These are phyloP conservation scores for Babylonia areolata DNA, from an alignment of 1,140 invertebrate genomes.

Conservation along the genomic window DNA sequence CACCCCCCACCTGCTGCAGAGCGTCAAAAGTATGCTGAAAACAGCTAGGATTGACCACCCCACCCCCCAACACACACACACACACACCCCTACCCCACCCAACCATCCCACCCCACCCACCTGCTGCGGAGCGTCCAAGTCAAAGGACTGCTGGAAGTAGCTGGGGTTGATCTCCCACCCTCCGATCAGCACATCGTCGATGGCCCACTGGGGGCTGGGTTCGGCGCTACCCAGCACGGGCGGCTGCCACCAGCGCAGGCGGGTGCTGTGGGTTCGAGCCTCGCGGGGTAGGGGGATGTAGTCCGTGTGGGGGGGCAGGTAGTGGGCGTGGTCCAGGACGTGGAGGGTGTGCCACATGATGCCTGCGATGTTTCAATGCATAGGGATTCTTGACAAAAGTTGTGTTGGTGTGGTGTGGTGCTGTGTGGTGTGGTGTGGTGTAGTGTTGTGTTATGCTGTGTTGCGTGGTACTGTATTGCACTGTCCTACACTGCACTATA, in stretches of 20 bases:
- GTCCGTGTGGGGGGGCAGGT: slow-evolving; percentile 67
- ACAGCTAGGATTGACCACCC: too few species aligned
- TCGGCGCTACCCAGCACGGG: slow-evolving; percentile 52
- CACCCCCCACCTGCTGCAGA: too few species aligned
- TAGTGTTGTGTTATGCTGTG: too few species aligned
- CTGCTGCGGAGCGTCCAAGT: slow-evolving; percentile 47
- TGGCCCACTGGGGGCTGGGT: slow-evolving; percentile 69
- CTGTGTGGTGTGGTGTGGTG: too few species aligned
- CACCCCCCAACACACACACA: too few species aligned
- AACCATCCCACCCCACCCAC: neutral
- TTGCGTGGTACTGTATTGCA: too few species aligned
- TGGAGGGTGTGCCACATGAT: slow-evolving; percentile 75
- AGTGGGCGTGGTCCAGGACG: slow-evolving; percentile 71
- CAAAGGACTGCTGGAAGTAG: slow-evolving; percentile 72
- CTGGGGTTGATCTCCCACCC: slow-evolving; percentile 76
- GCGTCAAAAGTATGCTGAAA: too few species aligned
- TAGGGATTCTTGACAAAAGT: too few species aligned
- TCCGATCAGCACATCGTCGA: slow-evolving; percentile 77
- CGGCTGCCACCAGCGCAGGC: slow-evolving; percentile 74
- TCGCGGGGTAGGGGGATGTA: slow-evolving; percentile 73
- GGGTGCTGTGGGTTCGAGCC: slow-evolving; percentile 70
- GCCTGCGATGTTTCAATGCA: slow-evolving; percentile 69
- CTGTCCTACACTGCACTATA: too few species aligned
- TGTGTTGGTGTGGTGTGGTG: too few species aligned
- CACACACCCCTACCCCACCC: neutral